A percentile compares a stretch with the other conserved stretches of the same genome.
Evolutionary conservation across 23 tunicate species (phyloP).

Genomic region (Pegea sp.): DNA sequence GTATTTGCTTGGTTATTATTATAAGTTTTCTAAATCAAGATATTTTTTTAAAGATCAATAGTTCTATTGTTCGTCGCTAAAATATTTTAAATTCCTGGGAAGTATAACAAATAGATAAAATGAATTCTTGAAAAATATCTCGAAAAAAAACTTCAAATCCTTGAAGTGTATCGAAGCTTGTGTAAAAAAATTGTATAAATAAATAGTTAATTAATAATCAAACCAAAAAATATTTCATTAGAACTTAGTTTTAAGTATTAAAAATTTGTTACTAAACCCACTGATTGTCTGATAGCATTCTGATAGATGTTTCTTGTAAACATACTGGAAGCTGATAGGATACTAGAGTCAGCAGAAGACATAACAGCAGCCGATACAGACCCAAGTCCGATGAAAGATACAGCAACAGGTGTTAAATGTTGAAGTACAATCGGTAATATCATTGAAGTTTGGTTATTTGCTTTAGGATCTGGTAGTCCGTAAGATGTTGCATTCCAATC

Average conservation of each 20-base stretch:
- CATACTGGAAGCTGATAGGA: conserved; percentile 66
- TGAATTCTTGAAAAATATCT: no score
- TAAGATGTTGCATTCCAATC: conserved; percentile 58
- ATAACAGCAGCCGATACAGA: conserved; percentile 94
- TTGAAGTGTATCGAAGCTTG: no score
- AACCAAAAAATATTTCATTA: no score
- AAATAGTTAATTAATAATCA: no score
- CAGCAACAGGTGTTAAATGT: conserved; percentile 46
- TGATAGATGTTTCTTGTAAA: conserved; percentile 70
- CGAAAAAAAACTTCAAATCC: no score
- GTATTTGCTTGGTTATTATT: neutral
- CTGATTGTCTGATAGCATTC: conserved; percentile 34
- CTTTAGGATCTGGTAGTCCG: conserved; percentile 13
- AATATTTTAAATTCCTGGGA: no score
- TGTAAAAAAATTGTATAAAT: no score
- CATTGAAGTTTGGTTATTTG: conserved; percentile 8
- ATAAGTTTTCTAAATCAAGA: neutral
- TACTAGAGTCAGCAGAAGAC: conserved; percentile 88
- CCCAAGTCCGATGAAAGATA: conserved; percentile 69
- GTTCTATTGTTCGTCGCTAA: neutral
- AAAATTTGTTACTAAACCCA: no score
- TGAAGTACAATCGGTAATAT: conserved; percentile 83
- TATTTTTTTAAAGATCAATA: neutral
- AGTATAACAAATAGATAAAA: no score
- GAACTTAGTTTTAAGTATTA: no score